Percentiles rank a stretch among this genome's conserved stretches.
phyloP scores from a whole-genome alignment of 2,888 invertebrate genomes.

The Apamea epomidion region DNA sequence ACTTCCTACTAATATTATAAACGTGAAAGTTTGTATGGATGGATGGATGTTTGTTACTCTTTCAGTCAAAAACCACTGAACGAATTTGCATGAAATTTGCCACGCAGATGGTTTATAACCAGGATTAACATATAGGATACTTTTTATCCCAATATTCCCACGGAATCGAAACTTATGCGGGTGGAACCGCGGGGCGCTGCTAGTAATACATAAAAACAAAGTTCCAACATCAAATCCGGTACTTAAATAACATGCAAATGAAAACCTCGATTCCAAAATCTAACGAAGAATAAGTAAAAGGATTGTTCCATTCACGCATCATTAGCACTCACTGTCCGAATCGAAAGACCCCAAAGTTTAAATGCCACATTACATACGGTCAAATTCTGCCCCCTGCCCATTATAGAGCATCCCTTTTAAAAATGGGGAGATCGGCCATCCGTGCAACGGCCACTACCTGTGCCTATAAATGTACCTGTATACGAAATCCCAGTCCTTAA shows the following conservation, averaged over 20 bases:
- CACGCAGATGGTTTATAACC: no score
- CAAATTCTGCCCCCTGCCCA: conserved; percentile 79
- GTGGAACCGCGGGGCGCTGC: no score
- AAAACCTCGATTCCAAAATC: conserved; percentile 50
- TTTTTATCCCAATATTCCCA: no score
- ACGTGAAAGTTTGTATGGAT: no score
- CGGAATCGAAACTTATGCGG: no score
- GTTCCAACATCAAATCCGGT: background rate
- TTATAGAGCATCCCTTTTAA: conserved; percentile 81
- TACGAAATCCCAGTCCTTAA: conserved; percentile 86
- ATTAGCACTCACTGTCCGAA: conserved; percentile 84
- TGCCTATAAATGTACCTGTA: conserved; percentile 70
- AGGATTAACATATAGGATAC: no score
- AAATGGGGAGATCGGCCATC: conserved; percentile 87
- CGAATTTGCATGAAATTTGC: no score
- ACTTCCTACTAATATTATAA: background rate
- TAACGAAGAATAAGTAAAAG: conserved; percentile 73
- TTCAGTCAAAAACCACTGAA: no score
- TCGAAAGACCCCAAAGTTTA: conserved; percentile 81
- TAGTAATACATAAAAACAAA: background rate
- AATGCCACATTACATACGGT: conserved; percentile 77
- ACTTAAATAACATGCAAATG: conserved; percentile 39
- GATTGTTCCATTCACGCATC: conserved; percentile 82
- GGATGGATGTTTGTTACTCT: no score
- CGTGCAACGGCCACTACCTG: conserved; percentile 86